A percentile compares a stretch with the other conserved stretches of the same genome.
These are phyloP conservation scores for Diachrysia chrysitis DNA, from an alignment of 2,888 invertebrate species.

Conservation along the genomic window DNA sequence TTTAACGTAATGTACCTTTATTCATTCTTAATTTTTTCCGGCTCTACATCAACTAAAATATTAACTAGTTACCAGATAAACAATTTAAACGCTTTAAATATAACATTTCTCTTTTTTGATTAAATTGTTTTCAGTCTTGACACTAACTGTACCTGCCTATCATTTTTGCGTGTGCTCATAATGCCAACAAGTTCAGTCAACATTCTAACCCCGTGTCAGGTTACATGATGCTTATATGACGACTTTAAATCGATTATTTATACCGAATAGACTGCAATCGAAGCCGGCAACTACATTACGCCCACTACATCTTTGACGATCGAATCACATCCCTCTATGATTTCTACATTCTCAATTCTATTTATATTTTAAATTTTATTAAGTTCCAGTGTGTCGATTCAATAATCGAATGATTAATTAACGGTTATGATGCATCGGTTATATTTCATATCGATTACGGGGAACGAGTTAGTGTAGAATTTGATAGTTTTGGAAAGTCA, in stretches of 20 bases:
- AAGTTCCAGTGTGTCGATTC: slow-evolving; percentile 47
- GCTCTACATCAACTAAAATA: too few species aligned
- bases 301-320: slow-evolving; percentile 70
- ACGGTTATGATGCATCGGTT: slow-evolving; percentile 49
- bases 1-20: too few species aligned
- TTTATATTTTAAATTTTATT: slow-evolving; percentile 62
- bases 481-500: slow-evolving; percentile 56
- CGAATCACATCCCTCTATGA: slow-evolving; percentile 69
- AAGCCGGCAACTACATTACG: slow-evolving; percentile 77
- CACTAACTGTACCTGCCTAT: slow-evolving; percentile 69
- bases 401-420: slow-evolving; percentile 51
- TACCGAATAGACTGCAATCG: slow-evolving; percentile 73
- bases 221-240: slow-evolving; percentile 73
- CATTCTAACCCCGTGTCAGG: slow-evolving; percentile 75
- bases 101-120: neutral
- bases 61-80: too few species aligned
- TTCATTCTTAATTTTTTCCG: too few species aligned
- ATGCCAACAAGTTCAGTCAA: slow-evolving; percentile 71
- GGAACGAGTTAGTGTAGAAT: slow-evolving; percentile 46
- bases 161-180: slow-evolving; percentile 76
- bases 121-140: slow-evolving; percentile 19
- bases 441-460: slow-evolving; percentile 51
- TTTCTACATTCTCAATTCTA: slow-evolving; percentile 69
- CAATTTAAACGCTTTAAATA: too few species aligned
- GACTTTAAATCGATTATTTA: slow-evolving; percentile 83